These are phyloP conservation scores for Hypotaenidia okinawae DNA, from an alignment of 2,797 vertebrate species.

Conservation along the genomic window DNA sequence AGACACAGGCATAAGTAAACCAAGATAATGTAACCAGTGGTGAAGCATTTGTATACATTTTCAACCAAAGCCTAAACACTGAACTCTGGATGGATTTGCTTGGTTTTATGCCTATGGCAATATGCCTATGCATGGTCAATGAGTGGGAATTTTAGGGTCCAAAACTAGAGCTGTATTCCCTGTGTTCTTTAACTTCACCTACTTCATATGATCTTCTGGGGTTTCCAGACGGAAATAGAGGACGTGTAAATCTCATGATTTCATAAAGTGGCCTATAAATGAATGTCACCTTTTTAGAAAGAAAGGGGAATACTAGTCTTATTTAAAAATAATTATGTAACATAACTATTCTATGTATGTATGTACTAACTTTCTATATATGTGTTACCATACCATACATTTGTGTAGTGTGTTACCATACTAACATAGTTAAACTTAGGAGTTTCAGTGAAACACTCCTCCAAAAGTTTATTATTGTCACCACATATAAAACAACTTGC, in stretches of 20 bases:
- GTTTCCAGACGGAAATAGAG: not conserved
- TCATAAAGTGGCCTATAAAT: not conserved
- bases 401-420: not conserved
- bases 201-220: not conserved
- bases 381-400: not conserved
- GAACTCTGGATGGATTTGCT: not conserved
- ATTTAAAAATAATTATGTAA: not conserved
- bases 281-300: accelerated
- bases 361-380: not conserved
- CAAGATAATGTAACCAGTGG: not conserved
- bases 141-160: not conserved
- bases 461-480: not conserved
- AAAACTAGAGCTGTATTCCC: not conserved
- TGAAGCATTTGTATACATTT: not conserved
- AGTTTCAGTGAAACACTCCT: not conserved
- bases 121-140: not conserved
- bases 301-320: not conserved
- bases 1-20: not conserved
- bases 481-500: not conserved
- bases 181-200: not conserved
- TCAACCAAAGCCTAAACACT: not conserved
- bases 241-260: not conserved
- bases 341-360: not conserved
- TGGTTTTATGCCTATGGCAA: accelerated
- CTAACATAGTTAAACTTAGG: not conserved